Evolutionary conservation across 2,888 invertebrate species (phyloP), one percentile per base, ranked within the genome.

Genomic region (Pandemis corylana): DNA sequence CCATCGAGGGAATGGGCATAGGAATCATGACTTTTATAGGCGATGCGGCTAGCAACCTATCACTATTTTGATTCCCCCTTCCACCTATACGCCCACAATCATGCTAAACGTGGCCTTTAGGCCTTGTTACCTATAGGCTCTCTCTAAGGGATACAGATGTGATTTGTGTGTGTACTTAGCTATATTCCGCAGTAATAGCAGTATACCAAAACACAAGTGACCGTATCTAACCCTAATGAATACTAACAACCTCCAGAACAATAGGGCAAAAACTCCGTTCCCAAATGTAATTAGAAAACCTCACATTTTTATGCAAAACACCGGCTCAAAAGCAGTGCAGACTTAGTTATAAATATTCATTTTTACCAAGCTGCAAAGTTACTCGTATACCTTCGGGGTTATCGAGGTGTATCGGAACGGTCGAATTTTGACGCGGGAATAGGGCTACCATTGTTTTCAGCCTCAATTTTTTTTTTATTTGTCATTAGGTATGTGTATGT

Each of bases 331-430:
- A 62, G 44, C 15, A 66, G 51, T 63, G 63, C 72, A n/a, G 59
- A 36, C 3, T 7, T 12, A 20, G 13, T 41, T 41, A 62, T 67
- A 42, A 72, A 73, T 69, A 72, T 68, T 63, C 68, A 68, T 64
- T 59, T 59, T 28, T 71, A 62, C 49, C 69, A 20, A 20, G 64
- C 61, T 42, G 56, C 64, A 46, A 63, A 64, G 42, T 64, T 42
- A n/a, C 68, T 44, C 49, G 59, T 68, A 61, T 68, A 36, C 28
- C 59, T 68, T 68, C 68, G 68, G 12, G 59, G 59, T 41, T 59
- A 68, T 42, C 44, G 56, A 7, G 59, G 68, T 68, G 53, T 75
- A 75, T 71, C 71, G 71, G 51, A 71, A 62, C 70, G 71, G 75
- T 68, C 73, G 68, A 74, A 74, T 66, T 36, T 74, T 65, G 61